phyloP scores from a whole-genome alignment of 2,113 vertebrate species.

The Pelvicachromis taeniatus region DNA sequence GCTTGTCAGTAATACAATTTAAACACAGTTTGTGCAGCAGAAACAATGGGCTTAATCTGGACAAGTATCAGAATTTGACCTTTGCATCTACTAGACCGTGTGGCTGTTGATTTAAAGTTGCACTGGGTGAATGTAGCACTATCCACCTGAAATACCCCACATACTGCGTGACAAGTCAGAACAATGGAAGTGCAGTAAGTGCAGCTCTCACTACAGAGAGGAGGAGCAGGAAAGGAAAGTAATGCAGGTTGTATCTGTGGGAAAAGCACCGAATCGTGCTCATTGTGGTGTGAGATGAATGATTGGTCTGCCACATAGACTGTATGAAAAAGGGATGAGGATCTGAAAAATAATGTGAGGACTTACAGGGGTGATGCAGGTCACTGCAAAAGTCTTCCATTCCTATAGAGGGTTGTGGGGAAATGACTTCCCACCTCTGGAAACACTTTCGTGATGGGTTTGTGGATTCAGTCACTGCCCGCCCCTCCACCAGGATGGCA shows the following conservation, averaged over 20 bases:
- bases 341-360: neutral
- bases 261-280: neutral
- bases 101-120: neutral
- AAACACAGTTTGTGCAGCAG: too few relatives aligned
- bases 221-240: neutral
- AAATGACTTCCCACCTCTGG: neutral
- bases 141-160: neutral
- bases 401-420: neutral
- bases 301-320: neutral
- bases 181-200: neutral
- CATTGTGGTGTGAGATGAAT: neutral
- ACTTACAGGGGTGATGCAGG: neutral
- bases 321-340: neutral
- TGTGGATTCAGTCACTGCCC: neutral
- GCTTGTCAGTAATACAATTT: neutral
- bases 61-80: neutral
- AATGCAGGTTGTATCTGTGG: neutral
- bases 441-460: neutral
- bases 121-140: neutral
- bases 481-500: neutral
- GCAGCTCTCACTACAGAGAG: neutral
- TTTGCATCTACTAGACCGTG: neutral
- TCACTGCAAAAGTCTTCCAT: neutral
- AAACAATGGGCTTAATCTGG: too few relatives aligned
- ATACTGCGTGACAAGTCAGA: neutral